phyloP scores from a whole-genome alignment of 2,888 invertebrate species.

The Dolomedes plantarius region DNA sequence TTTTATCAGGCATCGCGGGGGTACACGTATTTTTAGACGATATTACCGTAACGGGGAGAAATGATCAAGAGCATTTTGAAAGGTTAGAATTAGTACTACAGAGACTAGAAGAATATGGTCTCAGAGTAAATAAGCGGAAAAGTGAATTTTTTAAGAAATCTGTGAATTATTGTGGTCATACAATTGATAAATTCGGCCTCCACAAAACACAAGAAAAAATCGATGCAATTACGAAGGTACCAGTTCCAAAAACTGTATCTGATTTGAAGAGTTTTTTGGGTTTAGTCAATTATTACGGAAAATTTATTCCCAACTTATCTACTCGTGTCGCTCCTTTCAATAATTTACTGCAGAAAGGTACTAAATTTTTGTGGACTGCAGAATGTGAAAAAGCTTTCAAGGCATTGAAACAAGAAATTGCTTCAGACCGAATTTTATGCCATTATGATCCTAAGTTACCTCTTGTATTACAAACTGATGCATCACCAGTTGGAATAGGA shows the following conservation, averaged over 20 bases:
- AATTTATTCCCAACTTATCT: constrained; percentile 40
- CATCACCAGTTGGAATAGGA: constrained; percentile 75
- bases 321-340: constrained; percentile 33
- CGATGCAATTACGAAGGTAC: constrained; percentile 38
- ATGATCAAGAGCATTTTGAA: no score
- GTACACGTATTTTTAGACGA: no score
- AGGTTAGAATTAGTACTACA: no score
- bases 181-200: constrained; percentile 52
- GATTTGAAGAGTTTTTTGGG: constrained; percentile 49
- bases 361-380: constrained; percentile 31
- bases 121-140: constrained; percentile 15
- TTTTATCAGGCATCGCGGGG: no score
- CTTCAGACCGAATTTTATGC: constrained; percentile 67
- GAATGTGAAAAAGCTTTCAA: constrained; percentile 39
- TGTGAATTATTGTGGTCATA: constrained; percentile 38
- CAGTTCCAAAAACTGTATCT: constrained; percentile 35
- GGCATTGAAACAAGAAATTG: constrained; percentile 27
- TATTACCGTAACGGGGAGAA: no score
- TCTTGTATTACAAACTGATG: constrained; percentile 75
- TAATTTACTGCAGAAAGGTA: constrained; percentile 39
- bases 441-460: constrained; percentile 74
- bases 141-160: constrained; percentile 31
- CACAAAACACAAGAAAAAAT: constrained; percentile 49
- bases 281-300: constrained; percentile 44
- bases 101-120: constrained; percentile 9